Conservation (phyloP, 2,888 invertebrate genomes). For the Ophion ellenae region DNA sequence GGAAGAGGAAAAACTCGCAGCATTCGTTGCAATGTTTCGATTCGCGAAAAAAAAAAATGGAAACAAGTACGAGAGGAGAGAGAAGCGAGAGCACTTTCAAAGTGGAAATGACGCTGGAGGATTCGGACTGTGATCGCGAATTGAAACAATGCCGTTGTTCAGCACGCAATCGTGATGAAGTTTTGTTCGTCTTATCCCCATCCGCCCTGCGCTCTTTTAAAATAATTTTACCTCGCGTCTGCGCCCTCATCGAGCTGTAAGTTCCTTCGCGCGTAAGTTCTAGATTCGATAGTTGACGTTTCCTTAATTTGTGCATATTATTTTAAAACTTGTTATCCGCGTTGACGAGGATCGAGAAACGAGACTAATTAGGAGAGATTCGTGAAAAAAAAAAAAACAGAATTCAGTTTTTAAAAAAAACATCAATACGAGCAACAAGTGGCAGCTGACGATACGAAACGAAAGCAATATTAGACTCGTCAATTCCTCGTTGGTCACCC, state of each 20-base stretch:
- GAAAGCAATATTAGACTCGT: slow-evolving; percentile 73
- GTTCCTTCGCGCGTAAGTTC: slow-evolving; percentile 34
- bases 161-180: slow-evolving; percentile 59
- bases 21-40: slow-evolving; percentile 58
- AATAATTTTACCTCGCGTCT: slow-evolving; percentile 21
- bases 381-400: slow-evolving; percentile 27
- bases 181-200: slow-evolving; percentile 28
- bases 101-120: neutral
- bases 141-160: slow-evolving; percentile 48
- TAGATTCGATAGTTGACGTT: slow-evolving; percentile 30
- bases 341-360: slow-evolving; percentile 38
- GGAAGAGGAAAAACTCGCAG: slow-evolving; percentile 5
- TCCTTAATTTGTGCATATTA: slow-evolving; percentile 26
- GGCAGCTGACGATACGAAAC: slow-evolving; percentile 58
- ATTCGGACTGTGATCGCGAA: neutral
- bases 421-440: slow-evolving; percentile 43
- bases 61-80: neutral
- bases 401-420: slow-evolving; percentile 29
- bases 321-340: slow-evolving; percentile 54
- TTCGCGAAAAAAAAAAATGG: slow-evolving; percentile 32
- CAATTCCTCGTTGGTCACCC: slow-evolving; percentile 76
- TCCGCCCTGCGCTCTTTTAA: neutral
- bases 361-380: neutral
- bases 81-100: neutral
- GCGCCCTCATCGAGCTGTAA: slow-evolving; percentile 22